Evolutionary conservation across 2,888 invertebrate genomes (phyloP).

Genomic region (Pterobdella sp.): DNA sequence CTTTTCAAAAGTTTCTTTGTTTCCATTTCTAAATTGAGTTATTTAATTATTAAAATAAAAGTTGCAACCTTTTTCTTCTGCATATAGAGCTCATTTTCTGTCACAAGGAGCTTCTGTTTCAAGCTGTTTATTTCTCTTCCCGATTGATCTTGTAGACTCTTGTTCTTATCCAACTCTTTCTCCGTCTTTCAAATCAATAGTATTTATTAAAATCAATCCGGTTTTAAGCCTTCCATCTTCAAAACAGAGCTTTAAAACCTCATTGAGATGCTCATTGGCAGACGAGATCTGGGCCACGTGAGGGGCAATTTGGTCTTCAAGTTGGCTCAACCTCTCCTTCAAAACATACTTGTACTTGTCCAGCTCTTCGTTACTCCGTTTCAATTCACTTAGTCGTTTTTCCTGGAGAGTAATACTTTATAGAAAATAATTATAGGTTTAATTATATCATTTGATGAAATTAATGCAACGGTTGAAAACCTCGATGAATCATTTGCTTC

Average conservation of each 20-base stretch:
- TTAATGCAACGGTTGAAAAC: not conserved
- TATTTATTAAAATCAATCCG: not conserved
- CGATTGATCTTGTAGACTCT: slow-evolving; percentile 64
- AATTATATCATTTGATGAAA: no score
- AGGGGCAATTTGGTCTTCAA: slow-evolving; percentile 77
- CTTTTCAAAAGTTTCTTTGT: no score
- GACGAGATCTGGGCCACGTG: slow-evolving; percentile 74
- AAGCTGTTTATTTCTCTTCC: slow-evolving; percentile 70
- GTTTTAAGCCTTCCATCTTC: not conserved
- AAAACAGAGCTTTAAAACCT: slow-evolving; percentile 40
- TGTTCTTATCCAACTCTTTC: slow-evolving; percentile 68
- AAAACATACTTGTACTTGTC: slow-evolving; percentile 85
- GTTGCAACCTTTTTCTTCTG: slow-evolving; percentile 56
- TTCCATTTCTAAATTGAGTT: no score
- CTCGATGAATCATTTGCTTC: not conserved
- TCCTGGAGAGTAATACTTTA: slow-evolving; percentile 53
- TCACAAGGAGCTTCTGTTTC: slow-evolving; percentile 67
- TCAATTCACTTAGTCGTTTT: slow-evolving; percentile 71
- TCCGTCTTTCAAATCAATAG: slow-evolving; percentile 60
- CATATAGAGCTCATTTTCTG: slow-evolving; percentile 63
- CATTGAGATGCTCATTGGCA: slow-evolving; percentile 67
- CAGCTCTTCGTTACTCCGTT: slow-evolving; percentile 71
- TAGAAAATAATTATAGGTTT: no score
- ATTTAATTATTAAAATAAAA: no score
- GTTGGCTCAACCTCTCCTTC: slow-evolving; percentile 77